A percentile compares a stretch with the other conserved stretches of the same genome.
phyloP scores from a whole-genome alignment of 1,140 invertebrate species.

The Lordiphosa stackelbergi region DNA sequence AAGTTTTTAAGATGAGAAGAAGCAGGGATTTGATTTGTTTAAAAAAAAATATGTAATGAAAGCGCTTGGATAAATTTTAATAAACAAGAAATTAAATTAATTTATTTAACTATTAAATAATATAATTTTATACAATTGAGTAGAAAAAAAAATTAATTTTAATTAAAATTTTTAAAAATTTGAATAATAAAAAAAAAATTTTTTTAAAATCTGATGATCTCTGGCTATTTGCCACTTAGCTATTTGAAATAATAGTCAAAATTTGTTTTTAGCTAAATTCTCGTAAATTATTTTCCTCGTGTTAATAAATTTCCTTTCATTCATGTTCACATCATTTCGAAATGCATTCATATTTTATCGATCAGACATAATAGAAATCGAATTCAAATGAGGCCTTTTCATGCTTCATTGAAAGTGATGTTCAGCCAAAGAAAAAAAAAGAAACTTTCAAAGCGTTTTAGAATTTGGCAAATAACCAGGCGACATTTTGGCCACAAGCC shows the following conservation, averaged over 20 bases:
- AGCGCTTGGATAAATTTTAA: too few relatives aligned
- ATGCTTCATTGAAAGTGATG: conserved; percentile 58
- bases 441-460: conserved; percentile 45
- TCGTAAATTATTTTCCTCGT: not conserved
- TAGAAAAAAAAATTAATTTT: too few relatives aligned
- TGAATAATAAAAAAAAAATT: too few relatives aligned
- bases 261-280: not conserved
- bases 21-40: too few relatives aligned
- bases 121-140: too few relatives aligned
- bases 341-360: conserved; percentile 53
- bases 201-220: too few relatives aligned
- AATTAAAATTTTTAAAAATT: too few relatives aligned
- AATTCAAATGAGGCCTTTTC: conserved; percentile 29
- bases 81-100: too few relatives aligned
- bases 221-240: not conserved
- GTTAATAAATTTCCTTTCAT: not conserved
- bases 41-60: too few relatives aligned
- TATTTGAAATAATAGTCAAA: not conserved
- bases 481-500: conserved; percentile 50
- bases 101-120: too few relatives aligned
- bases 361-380: conserved; percentile 68
- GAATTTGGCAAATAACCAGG: conserved; percentile 62
- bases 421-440: conserved; percentile 22
- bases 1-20: too few relatives aligned
- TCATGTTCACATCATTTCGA: too few relatives aligned